Evolutionary conservation across 1,140 invertebrate species (phyloP).

Genomic region (Asobara japonica): DNA sequence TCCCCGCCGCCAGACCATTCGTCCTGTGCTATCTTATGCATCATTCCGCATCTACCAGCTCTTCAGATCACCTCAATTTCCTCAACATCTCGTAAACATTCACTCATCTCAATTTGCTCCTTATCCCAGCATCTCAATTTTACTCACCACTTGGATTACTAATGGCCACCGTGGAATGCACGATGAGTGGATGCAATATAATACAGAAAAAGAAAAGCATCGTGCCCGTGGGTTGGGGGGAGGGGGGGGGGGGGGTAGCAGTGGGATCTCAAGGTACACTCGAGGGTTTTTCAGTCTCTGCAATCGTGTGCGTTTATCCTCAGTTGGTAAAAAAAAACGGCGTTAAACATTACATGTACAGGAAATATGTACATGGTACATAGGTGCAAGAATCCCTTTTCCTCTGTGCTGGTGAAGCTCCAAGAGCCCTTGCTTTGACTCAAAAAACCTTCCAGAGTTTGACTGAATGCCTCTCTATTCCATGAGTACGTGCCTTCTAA

Average conservation of each 20-base stretch:
- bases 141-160: not conserved
- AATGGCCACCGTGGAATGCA: conserved; percentile 1
- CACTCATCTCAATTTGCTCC: not conserved
- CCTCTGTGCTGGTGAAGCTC: conserved; percentile 27
- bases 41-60: too few species aligned
- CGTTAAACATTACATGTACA: not conserved
- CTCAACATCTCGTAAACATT: not conserved
- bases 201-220: conserved; percentile 28
- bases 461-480: conserved; percentile 41
- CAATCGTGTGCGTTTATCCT: conserved; percentile 28
- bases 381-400: conserved; percentile 30
- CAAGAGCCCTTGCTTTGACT: conserved; percentile 41
- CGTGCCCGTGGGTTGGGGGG: too few species aligned
- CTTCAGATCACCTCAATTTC: too few species aligned
- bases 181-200: conserved; percentile 1
- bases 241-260: not conserved
- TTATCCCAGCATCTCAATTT: not conserved
- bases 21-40: too few species aligned
- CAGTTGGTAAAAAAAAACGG: not conserved
- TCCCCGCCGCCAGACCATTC: too few species aligned
- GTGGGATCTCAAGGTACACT: conserved; percentile 16
- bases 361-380: conserved; percentile 12
- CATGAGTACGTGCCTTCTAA: conserved; percentile 39
- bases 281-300: conserved; percentile 29
- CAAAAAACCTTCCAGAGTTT: conserved; percentile 33